These are phyloP conservation scores for Phlogophora meticulosa DNA, from an alignment of 2,888 invertebrate species.

Conservation along the genomic window DNA sequence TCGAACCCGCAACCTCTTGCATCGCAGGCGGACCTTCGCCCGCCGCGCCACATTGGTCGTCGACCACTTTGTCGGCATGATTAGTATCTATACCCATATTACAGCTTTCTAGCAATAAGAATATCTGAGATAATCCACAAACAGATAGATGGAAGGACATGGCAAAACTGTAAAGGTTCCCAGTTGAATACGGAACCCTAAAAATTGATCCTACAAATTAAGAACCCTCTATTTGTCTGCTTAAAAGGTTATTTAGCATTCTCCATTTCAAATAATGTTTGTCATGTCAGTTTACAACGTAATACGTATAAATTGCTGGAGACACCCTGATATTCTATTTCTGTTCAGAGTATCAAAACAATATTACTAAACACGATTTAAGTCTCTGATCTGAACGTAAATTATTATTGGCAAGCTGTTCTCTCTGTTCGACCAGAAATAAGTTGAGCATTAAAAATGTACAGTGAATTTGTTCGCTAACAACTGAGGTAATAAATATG, in stretches of 20 bases:
- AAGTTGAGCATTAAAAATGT: conserved; percentile 48
- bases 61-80: no score
- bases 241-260: conserved; percentile 55
- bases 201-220: no score
- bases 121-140: no score
- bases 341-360: conserved; percentile 46
- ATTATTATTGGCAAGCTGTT: conserved; percentile 58
- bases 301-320: conserved; percentile 57
- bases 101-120: no score
- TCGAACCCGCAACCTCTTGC: no score
- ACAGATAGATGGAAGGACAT: no score
- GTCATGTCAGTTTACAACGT: conserved; percentile 57
- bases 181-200: no score
- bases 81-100: no score
- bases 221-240: no score
- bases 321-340: conserved; percentile 56
- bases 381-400: conserved; percentile 45
- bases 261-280: conserved; percentile 58
- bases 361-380: conserved; percentile 49
- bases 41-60: no score
- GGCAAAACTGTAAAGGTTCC: no score
- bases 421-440: conserved; percentile 43
- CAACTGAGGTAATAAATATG: conserved; percentile 60
- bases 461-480: conserved; percentile 52
- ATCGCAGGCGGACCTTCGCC: no score